Conservation (phyloP, 1,140 invertebrate genomes). For the Drosophila ogumai region DNA sequence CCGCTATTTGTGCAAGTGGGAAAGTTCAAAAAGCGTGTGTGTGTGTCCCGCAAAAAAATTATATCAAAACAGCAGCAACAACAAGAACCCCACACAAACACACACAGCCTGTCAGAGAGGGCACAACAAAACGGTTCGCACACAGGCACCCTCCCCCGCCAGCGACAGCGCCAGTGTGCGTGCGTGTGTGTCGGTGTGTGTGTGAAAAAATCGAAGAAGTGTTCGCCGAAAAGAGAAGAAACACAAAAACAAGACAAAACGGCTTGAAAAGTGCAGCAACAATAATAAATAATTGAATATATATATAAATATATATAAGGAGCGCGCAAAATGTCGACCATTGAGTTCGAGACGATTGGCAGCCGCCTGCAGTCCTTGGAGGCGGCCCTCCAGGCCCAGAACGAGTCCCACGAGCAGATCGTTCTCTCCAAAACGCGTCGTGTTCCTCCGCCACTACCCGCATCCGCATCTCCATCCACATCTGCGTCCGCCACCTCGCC, state of each 20-base stretch:
- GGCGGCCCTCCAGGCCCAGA: constrained; percentile 88
- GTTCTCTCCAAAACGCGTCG: constrained; percentile 64
- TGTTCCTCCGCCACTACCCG: constrained; percentile 43
- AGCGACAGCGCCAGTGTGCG: constrained; percentile 19
- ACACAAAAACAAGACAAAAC: constrained; percentile 15
- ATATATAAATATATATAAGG: constrained; percentile 3
- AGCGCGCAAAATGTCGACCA: constrained; percentile 62
- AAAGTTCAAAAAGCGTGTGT: constrained; percentile 38
- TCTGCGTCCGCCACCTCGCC: constrained; percentile 18
- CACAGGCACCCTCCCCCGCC: constrained; percentile 37
- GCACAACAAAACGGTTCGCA: constrained; percentile 35
- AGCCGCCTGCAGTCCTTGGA: constrained; percentile 89
- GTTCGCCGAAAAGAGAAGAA: constrained; percentile 18
- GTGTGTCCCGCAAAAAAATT: constrained; percentile 38
- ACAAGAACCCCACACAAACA: constrained; percentile 30
- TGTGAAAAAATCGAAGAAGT: constrained; percentile 57
- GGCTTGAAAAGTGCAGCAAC: constrained; percentile 12
- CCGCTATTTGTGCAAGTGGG: constrained; percentile 40
- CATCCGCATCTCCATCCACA: constrained; percentile 11
- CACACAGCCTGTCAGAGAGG: constrained; percentile 30
- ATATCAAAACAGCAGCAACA: constrained; percentile 48
- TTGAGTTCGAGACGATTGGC: constrained; percentile 85
- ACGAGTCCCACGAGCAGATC: constrained; percentile 86
- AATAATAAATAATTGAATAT: constrained; percentile 8
- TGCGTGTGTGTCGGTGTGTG: constrained; percentile 54